phyloP scores from a whole-genome alignment of 1,140 invertebrate genomes.

The Amyelois transitella region DNA sequence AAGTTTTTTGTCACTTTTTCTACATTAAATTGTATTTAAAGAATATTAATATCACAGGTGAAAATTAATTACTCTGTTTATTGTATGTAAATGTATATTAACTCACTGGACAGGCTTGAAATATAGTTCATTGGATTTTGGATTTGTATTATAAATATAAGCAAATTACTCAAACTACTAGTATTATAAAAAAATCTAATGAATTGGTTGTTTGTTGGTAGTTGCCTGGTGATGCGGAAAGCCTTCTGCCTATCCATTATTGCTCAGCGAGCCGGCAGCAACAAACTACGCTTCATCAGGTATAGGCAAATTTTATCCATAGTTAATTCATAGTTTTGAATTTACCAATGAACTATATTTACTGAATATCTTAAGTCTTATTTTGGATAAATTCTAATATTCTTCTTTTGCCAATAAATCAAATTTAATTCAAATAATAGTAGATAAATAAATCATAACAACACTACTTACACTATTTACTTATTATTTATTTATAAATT shows the following conservation, averaged over 20 bases:
- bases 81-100: too few relatives aligned
- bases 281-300: constrained; percentile 74
- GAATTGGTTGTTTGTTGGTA: constrained; percentile 73
- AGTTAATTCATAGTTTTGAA: constrained; percentile 28
- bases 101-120: constrained; percentile 12
- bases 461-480: constrained; percentile 1
- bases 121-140: constrained; percentile 69
- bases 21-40: too few relatives aligned
- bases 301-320: constrained; percentile 66
- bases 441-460: neutral
- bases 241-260: constrained; percentile 76
- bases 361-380: neutral
- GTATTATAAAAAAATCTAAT: constrained; percentile 53
- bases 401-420: neutral
- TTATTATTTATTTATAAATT: constrained; percentile 9
- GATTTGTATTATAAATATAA: constrained; percentile 29
- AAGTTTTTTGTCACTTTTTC: too few relatives aligned
- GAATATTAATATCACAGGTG: too few relatives aligned
- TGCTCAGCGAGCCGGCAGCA: constrained; percentile 76
- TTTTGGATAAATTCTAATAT: neutral
- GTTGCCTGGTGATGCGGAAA: constrained; percentile 76
- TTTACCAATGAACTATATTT: constrained; percentile 65
- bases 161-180: constrained; percentile 26
- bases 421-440: neutral
- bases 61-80: too few relatives aligned